Percentiles rank a stretch among this genome's conserved stretches.
Conservation (phyloP, 2,888 invertebrate genomes). For the Erebia palarica region DNA sequence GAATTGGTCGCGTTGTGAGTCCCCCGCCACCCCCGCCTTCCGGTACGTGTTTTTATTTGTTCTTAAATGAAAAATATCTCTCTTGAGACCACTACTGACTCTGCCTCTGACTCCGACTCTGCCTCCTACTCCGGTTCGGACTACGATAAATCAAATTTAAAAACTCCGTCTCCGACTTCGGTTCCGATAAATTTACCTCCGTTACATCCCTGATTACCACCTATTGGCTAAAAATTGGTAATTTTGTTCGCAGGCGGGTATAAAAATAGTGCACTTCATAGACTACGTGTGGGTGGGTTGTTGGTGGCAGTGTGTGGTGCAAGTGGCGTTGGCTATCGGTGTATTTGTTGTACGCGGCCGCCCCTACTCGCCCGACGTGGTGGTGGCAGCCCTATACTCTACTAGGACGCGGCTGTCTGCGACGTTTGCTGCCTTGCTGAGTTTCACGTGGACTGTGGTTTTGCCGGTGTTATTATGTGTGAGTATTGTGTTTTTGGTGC, state of each 20-base stretch:
- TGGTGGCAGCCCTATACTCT: slow-evolving; percentile 76
- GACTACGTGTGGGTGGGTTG: slow-evolving; percentile 92
- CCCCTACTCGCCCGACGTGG: slow-evolving; percentile 90
- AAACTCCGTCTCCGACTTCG: too few species aligned
- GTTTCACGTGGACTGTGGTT: slow-evolving; percentile 94
- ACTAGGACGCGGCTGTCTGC: slow-evolving; percentile 59
- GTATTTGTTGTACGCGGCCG: slow-evolving; percentile 93
- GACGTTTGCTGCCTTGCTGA: slow-evolving; percentile 86
- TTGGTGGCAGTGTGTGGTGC: slow-evolving; percentile 93
- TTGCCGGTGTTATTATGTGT: slow-evolving; percentile 92
- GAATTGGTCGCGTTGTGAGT: too few species aligned
- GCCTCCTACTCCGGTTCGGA: too few species aligned
- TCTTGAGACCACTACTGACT: too few species aligned
- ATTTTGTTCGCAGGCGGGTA: slow-evolving; percentile 82
- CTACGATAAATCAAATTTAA: too few species aligned
- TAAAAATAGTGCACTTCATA: slow-evolving; percentile 91
- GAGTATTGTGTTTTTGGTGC: slow-evolving; percentile 74
- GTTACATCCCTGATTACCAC: too few species aligned
- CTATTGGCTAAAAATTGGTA: not conserved
- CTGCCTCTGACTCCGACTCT: too few species aligned
- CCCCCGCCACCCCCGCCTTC: too few species aligned
- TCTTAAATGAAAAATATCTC: too few species aligned
- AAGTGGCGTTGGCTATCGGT: slow-evolving; percentile 89
- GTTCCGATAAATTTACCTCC: too few species aligned
- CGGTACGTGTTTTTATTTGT: too few species aligned